These are phyloP conservation scores for Dicrostonyx torquatus DNA, from an alignment of 2,797 vertebrate genomes.

Conservation along the genomic window DNA sequence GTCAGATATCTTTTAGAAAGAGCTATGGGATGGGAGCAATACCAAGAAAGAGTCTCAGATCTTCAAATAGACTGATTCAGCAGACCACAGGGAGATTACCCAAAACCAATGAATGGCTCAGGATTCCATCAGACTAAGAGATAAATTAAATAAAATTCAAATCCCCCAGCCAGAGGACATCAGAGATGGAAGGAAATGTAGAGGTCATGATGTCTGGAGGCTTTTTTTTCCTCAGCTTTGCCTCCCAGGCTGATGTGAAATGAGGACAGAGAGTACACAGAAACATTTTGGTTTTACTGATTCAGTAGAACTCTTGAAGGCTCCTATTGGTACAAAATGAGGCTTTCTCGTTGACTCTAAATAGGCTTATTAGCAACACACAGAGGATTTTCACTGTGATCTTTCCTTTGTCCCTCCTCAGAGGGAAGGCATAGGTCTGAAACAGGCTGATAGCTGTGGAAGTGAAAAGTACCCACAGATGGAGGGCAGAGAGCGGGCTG, in stretches of 20 bases:
- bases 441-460: constrained; percentile 65
- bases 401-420: constrained; percentile 68
- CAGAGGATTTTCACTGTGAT: constrained; percentile 73
- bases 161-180: constrained; percentile 20
- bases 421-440: constrained; percentile 65
- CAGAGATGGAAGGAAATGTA: constrained; percentile 39
- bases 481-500: constrained; percentile 15
- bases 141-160: constrained; percentile 64
- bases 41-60: constrained; percentile 17
- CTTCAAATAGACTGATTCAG: constrained; percentile 16
- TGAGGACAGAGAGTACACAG: constrained; percentile 58
- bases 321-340: constrained; percentile 74
- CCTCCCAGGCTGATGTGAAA: constrained; percentile 48
- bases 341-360: constrained; percentile 76
- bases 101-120: constrained; percentile 41
- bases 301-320: constrained; percentile 64
- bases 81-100: constrained; percentile 37
- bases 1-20: constrained; percentile 37
- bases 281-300: constrained; percentile 70
- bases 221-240: constrained; percentile 33
- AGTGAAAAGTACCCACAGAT: constrained; percentile 32
- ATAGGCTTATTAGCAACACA: constrained; percentile 71
- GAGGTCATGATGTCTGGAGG: constrained; percentile 52
- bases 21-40: not conserved
- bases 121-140: constrained; percentile 48